phyloP scores from a whole-genome alignment of 2,888 invertebrate genomes.

The Nysson spinosus region DNA sequence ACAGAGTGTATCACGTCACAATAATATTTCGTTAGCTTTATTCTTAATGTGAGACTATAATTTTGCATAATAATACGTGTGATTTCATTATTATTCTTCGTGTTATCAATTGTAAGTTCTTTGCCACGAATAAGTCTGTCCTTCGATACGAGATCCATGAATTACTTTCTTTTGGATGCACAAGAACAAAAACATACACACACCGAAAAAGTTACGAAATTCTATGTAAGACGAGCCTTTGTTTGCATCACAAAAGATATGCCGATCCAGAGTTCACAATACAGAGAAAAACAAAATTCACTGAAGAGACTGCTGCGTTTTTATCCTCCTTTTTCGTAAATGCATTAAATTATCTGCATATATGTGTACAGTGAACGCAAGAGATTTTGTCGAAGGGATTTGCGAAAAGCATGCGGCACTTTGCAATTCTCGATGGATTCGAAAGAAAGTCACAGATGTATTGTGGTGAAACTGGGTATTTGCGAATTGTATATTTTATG shows the following conservation, averaged over 20 bases:
- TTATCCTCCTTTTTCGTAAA: slow-evolving; percentile 11
- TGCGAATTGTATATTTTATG: background rate
- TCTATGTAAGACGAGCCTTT: too few relatives aligned
- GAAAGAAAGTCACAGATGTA: too few relatives aligned
- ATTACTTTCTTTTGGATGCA: slow-evolving; percentile 15
- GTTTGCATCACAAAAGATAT: slow-evolving; percentile 26
- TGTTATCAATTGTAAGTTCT: slow-evolving; percentile 14
- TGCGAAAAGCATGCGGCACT: background rate
- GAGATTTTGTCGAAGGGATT: background rate
- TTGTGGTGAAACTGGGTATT: background rate
- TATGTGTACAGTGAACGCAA: slow-evolving; percentile 9
- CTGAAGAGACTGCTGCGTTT: slow-evolving; percentile 44
- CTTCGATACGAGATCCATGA: slow-evolving; percentile 5
- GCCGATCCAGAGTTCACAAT: slow-evolving; percentile 37
- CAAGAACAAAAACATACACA: too few relatives aligned
- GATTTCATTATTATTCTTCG: slow-evolving; percentile 32
- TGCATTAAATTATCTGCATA: background rate
- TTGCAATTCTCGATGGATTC: slow-evolving; percentile 18
- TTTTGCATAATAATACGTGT: slow-evolving; percentile 14
- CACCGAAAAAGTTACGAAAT: too few relatives aligned
- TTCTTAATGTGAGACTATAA: slow-evolving; percentile 24
- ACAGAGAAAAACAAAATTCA: slow-evolving; percentile 25
- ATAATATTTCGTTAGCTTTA: slow-evolving; percentile 44
- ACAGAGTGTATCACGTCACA: slow-evolving; percentile 47
- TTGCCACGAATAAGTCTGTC: slow-evolving; percentile 6